Evolutionary conservation across 2,888 invertebrate species (phyloP).

Genomic region (Flexamia atlantica): DNA sequence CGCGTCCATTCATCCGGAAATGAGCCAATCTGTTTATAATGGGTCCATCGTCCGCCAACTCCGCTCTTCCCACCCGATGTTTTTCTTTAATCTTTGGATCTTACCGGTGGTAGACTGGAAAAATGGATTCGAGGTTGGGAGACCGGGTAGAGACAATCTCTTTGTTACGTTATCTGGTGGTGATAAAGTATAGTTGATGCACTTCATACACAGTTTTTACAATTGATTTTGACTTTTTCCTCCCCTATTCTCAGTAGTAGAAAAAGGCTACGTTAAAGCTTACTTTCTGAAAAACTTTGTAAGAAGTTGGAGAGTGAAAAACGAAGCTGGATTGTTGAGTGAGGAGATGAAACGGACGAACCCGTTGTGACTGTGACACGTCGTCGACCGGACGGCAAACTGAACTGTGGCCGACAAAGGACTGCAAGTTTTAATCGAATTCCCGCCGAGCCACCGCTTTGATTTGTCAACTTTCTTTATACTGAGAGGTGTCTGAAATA

Average conservation of each 20-base stretch:
- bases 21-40: conserved; percentile 43
- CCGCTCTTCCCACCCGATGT: neutral
- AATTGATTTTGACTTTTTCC: too few species aligned
- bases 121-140: too few species aligned
- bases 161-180: too few species aligned
- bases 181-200: too few species aligned
- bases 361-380: neutral
- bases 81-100: conserved; percentile 11
- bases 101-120: neutral
- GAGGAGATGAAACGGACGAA: neutral
- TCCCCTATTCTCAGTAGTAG: too few species aligned
- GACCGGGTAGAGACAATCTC: too few species aligned
- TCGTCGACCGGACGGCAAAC: neutral
- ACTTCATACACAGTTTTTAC: too few species aligned
- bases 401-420: conserved; percentile 11
- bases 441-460: neutral
- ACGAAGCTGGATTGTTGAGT: neutral
- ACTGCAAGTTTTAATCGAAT: conserved; percentile 22
- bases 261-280: too few species aligned
- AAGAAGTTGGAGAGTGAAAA: neutral
- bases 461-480: conserved; percentile 10
- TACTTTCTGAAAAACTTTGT: too few species aligned
- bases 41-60: neutral
- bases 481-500: neutral
- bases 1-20: conserved; percentile 40